Evolutionary conservation across 2,888 invertebrate genomes (phyloP).

Genomic region (Deilephila porcellus): DNA sequence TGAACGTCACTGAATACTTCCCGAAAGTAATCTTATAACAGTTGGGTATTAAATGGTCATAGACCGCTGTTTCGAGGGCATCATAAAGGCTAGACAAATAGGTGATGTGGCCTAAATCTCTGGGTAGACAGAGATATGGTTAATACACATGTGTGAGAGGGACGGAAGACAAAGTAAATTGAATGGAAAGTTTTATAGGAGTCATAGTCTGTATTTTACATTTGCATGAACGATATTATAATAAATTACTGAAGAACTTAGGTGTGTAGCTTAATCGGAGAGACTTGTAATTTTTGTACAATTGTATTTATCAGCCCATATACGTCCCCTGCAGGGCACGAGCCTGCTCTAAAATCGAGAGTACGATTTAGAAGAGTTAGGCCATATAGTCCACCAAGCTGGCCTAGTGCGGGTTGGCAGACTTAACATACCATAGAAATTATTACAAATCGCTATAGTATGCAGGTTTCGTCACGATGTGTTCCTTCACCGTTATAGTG

Average conservation of each 20-base stretch:
- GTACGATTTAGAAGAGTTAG: too few relatives aligned
- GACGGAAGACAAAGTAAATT: background rate
- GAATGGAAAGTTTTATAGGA: background rate
- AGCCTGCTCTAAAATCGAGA: too few relatives aligned
- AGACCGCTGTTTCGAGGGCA: conserved; percentile 19
- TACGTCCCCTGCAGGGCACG: too few relatives aligned
- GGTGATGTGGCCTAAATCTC: conserved; percentile 19
- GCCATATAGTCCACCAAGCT: too few relatives aligned
- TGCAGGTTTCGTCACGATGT: too few relatives aligned
- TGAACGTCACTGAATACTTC: background rate
- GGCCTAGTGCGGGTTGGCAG: too few relatives aligned
- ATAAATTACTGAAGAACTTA: background rate
- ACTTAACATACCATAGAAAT: too few relatives aligned
- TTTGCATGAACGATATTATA: background rate
- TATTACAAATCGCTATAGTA: too few relatives aligned
- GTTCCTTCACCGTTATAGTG: too few relatives aligned
- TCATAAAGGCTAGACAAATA: conserved; percentile 26
- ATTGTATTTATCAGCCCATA: too few relatives aligned
- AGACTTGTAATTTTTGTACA: too few relatives aligned
- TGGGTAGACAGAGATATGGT: background rate
- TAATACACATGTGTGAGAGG: background rate
- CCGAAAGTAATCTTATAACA: background rate
- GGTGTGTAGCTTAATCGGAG: background rate
- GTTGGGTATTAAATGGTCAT: background rate
- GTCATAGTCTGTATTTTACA: background rate